Evolutionary conservation across 2,797 vertebrate genomes (phyloP), one percentile per base, ranked within the genome.

Genomic region (Cichlasoma orientale): DNA sequence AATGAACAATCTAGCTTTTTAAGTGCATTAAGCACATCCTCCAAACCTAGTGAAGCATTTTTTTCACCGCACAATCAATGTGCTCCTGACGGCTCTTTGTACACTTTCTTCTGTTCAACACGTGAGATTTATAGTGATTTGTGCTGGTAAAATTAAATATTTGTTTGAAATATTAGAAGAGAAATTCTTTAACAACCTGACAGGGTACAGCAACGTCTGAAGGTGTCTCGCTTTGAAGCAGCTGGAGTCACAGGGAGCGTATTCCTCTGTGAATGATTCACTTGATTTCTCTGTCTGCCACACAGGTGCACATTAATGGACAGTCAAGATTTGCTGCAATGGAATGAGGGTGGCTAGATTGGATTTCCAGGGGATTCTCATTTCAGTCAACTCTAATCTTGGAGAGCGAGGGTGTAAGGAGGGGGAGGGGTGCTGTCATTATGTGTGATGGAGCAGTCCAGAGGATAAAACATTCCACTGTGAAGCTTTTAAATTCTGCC

Each of bases 291-390:
- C 59, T 69, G 19, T 76, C 70, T 13, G n/a, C 54, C 50, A 27
- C 55, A 29, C 84, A 84, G 79, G 78, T 75, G 79, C 81, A 75
- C 82, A 55, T 86, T 87, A 86, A 91, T 82, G 81, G 83, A 87
- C 85, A 85, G 82, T 84, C 1, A 2, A 88, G 82, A 87, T 87
- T 82, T 83, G 83, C 36, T 76, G 82, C 75, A 83, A 75, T 72
- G 55, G 71, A 82, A 82, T 74, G 79, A 88, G 74, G 71, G 38
- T 1, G 68, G 76, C 83, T 75, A 81, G 84, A 89, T 88, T 90
- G 87, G 82, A 82, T 88, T 91, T 88, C 88, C 83, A 83, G 78
- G 31, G 72, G 74, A 88, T 86, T 87, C 85, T 83, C 68, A 91
- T 89, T 91, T 82, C 85, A 78, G 84, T 84, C 81, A 74, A 54